Evolutionary conservation across 2,113 vertebrate species (phyloP), one percentile per base, ranked within the genome.

Genomic region (Zosterops lateralis): DNA sequence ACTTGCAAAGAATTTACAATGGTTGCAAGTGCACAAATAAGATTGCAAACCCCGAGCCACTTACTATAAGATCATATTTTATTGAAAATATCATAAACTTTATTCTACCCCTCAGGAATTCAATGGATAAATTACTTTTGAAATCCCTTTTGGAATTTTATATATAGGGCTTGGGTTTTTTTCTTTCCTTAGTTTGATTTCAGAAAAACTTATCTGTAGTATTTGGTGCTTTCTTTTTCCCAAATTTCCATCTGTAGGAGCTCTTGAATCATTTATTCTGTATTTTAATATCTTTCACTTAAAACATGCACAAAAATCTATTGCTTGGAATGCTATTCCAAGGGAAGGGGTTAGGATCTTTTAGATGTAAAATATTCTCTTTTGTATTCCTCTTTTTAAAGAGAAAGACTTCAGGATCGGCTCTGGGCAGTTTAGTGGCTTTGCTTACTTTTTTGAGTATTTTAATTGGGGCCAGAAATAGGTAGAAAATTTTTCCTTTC

Each of bases 1-100:
- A 57, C 68, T 88, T 92, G 87, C 76, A 94, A 86, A 74, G 93
- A 88, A 92, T 91, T 96, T 83, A 93, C 90, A 88, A 29, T 91
- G 36, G 87, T 94, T 96, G 89, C 87, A 90, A 95, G 87, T 83
- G 90, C 93, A 90, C 85, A 95, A 95, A 88, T 91, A 90, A 95
- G 85, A 94, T 77, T 94, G 72, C 79, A 86, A 92, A 96, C 82
- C 83, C 87, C 40, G 7, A 94, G 84, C 89, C 87, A 93, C 79
- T 97, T 95, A 94, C 75, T 94, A 32, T 93, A 84, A 89, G 92
- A 95, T 94, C 93, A 89, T 92, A 96, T 95, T 95, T 94, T 94
- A 97, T 92, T 94, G 96, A 93, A 94, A 96, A 96, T 91, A 93
- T 95, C 90, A 95, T 96, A 95, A 97, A 95, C 78, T 94, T 94